Conservation (phyloP, 2,113 vertebrate genomes). For the Corapipo altera region DNA sequence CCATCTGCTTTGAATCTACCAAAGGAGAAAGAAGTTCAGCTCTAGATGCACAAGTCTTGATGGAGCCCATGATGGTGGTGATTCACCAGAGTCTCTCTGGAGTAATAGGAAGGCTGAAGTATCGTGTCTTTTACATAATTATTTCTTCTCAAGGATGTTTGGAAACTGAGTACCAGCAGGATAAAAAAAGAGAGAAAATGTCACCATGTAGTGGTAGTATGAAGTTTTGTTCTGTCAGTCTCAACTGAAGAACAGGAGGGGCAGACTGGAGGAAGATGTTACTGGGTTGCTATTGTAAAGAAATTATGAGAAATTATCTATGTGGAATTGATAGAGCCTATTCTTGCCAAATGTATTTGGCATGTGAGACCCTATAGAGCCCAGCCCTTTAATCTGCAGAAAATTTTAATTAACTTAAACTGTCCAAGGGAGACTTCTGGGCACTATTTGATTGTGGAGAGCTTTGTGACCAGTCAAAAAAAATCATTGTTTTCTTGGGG, state of each 20-base stretch:
- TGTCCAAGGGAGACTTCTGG: background rate
- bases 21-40: background rate
- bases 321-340: background rate
- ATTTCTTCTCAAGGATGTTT: background rate
- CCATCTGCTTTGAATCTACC: background rate
- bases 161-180: background rate
- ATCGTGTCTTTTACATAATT: accelerated
- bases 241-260: background rate
- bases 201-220: background rate
- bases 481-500: background rate
- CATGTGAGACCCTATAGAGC: background rate
- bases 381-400: background rate
- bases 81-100: background rate
- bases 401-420: background rate
- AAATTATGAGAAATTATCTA: background rate
- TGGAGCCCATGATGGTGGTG: background rate
- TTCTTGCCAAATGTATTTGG: background rate
- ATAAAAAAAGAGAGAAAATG: background rate
- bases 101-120: background rate
- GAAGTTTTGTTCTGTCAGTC: background rate
- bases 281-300: background rate
- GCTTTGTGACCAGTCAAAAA: background rate
- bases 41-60: background rate
- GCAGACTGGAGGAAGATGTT: background rate
- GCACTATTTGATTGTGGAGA: background rate